Evolutionary conservation across 1,140 invertebrate species (phyloP).

Genomic region (Sarcophaga bullata): DNA sequence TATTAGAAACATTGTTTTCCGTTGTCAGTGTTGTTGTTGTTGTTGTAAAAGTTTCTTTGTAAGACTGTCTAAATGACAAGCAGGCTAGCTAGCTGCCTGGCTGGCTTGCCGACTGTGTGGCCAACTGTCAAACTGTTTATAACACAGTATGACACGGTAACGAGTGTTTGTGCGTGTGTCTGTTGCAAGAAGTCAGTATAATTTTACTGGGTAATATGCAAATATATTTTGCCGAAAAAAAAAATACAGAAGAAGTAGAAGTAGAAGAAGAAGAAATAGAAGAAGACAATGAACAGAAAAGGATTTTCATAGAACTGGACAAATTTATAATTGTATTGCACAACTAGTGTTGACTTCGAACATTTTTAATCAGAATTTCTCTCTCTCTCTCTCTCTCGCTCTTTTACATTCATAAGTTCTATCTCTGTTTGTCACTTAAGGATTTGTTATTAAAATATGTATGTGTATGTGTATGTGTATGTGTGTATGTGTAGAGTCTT

Average conservation of each 20-base stretch:
- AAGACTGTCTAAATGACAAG: no score
- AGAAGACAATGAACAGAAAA: background rate
- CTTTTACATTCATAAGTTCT: background rate
- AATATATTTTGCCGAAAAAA: slow-evolving; percentile 10
- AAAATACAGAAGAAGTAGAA: background rate
- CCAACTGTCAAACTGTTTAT: background rate
- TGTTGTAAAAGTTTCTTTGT: background rate
- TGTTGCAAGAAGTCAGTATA: slow-evolving; percentile 20
- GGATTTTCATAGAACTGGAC: slow-evolving; percentile 36
- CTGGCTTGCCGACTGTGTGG: background rate
- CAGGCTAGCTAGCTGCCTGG: background rate
- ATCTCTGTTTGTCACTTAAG: background rate
- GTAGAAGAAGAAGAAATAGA: background rate
- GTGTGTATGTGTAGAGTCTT: background rate
- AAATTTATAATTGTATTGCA: slow-evolving; percentile 40
- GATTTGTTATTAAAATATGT: background rate
- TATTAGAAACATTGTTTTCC: no score
- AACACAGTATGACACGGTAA: background rate
- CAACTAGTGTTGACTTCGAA: slow-evolving; percentile 33
- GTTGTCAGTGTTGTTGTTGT: background rate
- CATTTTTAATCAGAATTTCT: slow-evolving; percentile 41
- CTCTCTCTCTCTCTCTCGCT: slow-evolving; percentile 1
- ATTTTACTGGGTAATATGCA: slow-evolving; percentile 21
- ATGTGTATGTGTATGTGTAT: background rate
- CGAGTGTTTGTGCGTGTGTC: background rate